phyloP scores from a whole-genome alignment of 1,140 invertebrate species.

The Papilio aristodemus region DNA sequence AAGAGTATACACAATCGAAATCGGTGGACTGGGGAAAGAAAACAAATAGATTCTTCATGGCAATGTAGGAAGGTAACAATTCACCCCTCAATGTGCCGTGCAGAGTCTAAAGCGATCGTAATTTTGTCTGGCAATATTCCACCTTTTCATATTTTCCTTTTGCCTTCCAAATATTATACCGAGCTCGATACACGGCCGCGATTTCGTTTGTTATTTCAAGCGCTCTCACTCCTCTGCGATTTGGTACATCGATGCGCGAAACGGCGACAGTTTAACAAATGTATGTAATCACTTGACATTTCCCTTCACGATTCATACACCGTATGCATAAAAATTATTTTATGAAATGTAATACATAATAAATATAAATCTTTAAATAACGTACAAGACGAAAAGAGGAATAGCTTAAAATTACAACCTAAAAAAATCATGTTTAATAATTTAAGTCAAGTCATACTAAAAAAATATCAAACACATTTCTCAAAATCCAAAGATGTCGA shows the following conservation, averaged over 20 bases:
- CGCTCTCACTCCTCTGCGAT: constrained; percentile 57
- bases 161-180: constrained; percentile 68
- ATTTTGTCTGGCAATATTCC: constrained; percentile 77
- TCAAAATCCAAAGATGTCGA: not conserved
- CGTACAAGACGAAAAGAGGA: too few relatives aligned
- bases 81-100: constrained; percentile 73
- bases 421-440: too few relatives aligned
- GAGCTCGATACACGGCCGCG: constrained; percentile 65
- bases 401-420: too few relatives aligned
- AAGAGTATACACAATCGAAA: constrained; percentile 52
- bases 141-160: constrained; percentile 77
- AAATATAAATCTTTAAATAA: too few relatives aligned
- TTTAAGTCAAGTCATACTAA: too few relatives aligned
- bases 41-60: constrained; percentile 74
- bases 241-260: constrained; percentile 63
- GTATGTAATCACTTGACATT: constrained; percentile 22
- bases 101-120: constrained; percentile 78
- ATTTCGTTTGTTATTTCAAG: constrained; percentile 75
- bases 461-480: too few relatives aligned
- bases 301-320: not conserved
- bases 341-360: not conserved
- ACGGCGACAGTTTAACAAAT: constrained; percentile 60
- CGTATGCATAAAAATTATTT: not conserved
- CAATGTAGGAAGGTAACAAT: constrained; percentile 76
- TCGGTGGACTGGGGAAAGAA: constrained; percentile 51